These are phyloP conservation scores for Gnatocerus cornutus DNA, from an alignment of 2,888 invertebrate species.

Conservation along the genomic window DNA sequence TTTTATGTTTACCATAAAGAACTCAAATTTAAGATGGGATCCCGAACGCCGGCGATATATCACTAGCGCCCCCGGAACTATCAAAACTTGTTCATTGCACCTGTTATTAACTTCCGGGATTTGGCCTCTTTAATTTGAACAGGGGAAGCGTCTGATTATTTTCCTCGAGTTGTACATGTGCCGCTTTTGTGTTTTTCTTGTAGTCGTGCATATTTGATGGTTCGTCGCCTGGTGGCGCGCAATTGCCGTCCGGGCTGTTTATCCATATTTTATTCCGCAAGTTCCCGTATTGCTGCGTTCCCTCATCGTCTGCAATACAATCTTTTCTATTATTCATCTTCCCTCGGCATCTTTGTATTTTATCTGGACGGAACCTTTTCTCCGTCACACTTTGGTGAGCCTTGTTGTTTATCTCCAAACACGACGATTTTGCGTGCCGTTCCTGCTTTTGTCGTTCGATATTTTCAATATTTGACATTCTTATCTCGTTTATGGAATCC, in stretches of 20 bases:
- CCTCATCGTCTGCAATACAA: constrained; percentile 66
- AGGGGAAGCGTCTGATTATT: constrained; percentile 17
- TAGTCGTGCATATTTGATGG: constrained; percentile 47
- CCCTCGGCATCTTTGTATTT: constrained; percentile 45
- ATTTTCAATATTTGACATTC: constrained; percentile 59
- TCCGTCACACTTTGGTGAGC: constrained; percentile 30
- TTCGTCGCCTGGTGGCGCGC: constrained; percentile 51
- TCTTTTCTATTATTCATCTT: constrained; percentile 63
- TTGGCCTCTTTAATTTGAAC: not conserved
- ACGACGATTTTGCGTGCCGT: constrained; percentile 56
- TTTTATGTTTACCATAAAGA: constrained; percentile 61
- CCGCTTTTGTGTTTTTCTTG: constrained; percentile 27
- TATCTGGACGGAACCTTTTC: constrained; percentile 46
- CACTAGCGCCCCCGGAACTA: constrained; percentile 46
- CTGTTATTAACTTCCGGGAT: constrained; percentile 16
- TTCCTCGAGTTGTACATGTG: constrained; percentile 21
- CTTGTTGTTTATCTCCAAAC: constrained; percentile 58
- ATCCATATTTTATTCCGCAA: constrained; percentile 61
- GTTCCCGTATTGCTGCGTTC: constrained; percentile 60
- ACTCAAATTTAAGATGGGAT: constrained; percentile 61
- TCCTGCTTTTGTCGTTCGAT: constrained; percentile 46
- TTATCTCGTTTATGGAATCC: constrained; percentile 55
- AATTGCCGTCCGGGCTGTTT: constrained; percentile 58
- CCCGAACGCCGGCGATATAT: constrained; percentile 58
- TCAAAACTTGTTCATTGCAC: constrained; percentile 27